Percentiles rank a stretch among this genome's conserved stretches.
phyloP scores from a whole-genome alignment of 92 coral and sea anemone species.

The Epizoanthus stellaris region DNA sequence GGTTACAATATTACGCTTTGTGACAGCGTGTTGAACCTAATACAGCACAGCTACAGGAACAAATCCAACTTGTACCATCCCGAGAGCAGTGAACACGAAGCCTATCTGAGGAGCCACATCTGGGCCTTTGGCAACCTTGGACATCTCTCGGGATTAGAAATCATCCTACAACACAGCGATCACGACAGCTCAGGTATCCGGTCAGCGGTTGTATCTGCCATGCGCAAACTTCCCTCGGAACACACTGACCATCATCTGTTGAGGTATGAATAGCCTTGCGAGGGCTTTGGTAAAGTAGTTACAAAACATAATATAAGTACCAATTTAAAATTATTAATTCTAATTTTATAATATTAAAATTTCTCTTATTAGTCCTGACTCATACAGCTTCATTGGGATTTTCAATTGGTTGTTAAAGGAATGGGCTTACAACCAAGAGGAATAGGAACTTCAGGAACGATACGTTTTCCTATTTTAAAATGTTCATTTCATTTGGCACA shows the following conservation, averaged over 20 bases:
- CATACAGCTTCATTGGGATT: too few species aligned
- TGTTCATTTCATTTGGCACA: too few species aligned
- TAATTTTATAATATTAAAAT: too few species aligned
- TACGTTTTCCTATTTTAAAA: too few species aligned
- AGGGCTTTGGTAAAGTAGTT: too few species aligned
- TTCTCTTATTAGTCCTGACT: too few species aligned
- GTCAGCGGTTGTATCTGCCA: conserved; percentile 87
- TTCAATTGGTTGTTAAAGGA: too few species aligned
- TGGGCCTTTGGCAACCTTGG: conserved; percentile 99
- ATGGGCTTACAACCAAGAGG: too few species aligned
- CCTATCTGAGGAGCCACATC: conserved; percentile 84
- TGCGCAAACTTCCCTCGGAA: conserved; percentile 87
- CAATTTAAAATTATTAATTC: too few species aligned
- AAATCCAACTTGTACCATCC: conserved; percentile 82
- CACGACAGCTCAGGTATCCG: conserved; percentile 95
- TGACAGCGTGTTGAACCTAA: conserved; percentile 70
- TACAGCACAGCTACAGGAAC: conserved; percentile 84
- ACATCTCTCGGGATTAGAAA: conserved; percentile 81
- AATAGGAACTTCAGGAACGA: too few species aligned
- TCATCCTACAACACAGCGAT: conserved; percentile 78
- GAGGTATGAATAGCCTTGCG: conserved; percentile 14
- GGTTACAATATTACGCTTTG: conserved; percentile 85
- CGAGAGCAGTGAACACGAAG: conserved; percentile 78
- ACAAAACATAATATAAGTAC: too few species aligned
- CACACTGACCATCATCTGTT: conserved; percentile 80